These are phyloP conservation scores for Siphlonurus alternatus DNA, from an alignment of 2,888 invertebrate species.

Conservation along the genomic window DNA sequence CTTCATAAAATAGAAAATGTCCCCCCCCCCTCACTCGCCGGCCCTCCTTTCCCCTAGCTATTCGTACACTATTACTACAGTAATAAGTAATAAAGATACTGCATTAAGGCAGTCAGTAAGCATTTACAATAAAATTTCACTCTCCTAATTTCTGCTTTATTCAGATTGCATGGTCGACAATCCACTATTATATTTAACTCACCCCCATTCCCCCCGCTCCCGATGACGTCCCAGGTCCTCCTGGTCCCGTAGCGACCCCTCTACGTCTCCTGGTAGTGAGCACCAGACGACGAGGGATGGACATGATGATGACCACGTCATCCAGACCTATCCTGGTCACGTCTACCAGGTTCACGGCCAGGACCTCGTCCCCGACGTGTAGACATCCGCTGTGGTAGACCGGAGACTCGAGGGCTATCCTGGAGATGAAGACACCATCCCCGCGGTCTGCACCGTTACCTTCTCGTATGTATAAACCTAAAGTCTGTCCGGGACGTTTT, in stretches of 20 bases:
- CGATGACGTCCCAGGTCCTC: conserved; percentile 21
- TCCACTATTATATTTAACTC: too few relatives aligned
- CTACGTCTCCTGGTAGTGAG: conserved; percentile 69
- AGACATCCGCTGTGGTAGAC: conserved; percentile 95
- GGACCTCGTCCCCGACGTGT: conserved; percentile 91
- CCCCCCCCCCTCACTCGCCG: too few relatives aligned
- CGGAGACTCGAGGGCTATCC: conserved; percentile 88
- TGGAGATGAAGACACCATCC: conserved; percentile 95
- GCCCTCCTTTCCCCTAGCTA: too few relatives aligned
- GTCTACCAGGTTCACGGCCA: conserved; percentile 95
- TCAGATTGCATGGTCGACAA: too few relatives aligned
- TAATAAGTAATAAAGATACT: too few relatives aligned
- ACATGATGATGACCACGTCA: conserved; percentile 99
- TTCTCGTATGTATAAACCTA: conserved; percentile 94
- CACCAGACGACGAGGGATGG: conserved; percentile 88
- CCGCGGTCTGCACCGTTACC: conserved; percentile 94
- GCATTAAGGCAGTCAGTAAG: too few relatives aligned
- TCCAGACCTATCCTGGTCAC: conserved; percentile 96
- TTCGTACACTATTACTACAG: too few relatives aligned
- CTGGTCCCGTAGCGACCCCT: conserved; percentile 12
- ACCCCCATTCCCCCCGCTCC: conserved; percentile 35
- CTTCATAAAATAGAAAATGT: too few relatives aligned
- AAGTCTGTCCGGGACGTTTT: conserved; percentile 94
- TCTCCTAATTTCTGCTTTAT: too few relatives aligned
- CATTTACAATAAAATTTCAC: too few relatives aligned